Conservation (phyloP, 2,888 invertebrate genomes). For the Frankliniella fusca region DNA sequence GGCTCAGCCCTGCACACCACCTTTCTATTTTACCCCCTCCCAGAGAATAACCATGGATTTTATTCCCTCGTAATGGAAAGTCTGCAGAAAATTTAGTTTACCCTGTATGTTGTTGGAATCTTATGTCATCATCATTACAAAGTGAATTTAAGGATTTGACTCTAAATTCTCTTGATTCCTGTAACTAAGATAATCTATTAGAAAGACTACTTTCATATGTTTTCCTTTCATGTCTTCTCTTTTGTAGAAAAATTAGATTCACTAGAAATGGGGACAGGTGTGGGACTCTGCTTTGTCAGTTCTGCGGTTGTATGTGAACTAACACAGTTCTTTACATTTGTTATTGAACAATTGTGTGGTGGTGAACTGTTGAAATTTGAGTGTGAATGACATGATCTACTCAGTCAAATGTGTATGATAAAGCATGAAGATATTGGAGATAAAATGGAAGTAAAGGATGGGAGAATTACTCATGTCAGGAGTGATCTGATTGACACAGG, state of each 20-base stretch:
- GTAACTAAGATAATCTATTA: too few species aligned
- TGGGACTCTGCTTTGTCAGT: slow-evolving; percentile 8
- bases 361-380: not conserved
- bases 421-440: not conserved
- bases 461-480: not conserved
- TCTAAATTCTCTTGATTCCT: too few species aligned
- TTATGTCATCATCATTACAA: too few species aligned
- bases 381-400: not conserved
- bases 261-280: slow-evolving; percentile 18
- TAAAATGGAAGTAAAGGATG: not conserved
- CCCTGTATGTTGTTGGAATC: too few species aligned
- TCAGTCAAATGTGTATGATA: not conserved
- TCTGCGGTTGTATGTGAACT: not conserved
- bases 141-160: too few species aligned
- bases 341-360: not conserved
- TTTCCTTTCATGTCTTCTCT: too few species aligned
- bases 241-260: not conserved
- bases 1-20: not conserved
- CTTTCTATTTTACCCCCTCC: not conserved
- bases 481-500: not conserved
- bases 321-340: not conserved
- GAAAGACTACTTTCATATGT: too few species aligned
- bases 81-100: too few species aligned
- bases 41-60: too few species aligned
- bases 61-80: too few species aligned